These are phyloP conservation scores for Drosophila willistoni DNA, from an alignment of 1,140 invertebrate species.

Conservation along the genomic window DNA sequence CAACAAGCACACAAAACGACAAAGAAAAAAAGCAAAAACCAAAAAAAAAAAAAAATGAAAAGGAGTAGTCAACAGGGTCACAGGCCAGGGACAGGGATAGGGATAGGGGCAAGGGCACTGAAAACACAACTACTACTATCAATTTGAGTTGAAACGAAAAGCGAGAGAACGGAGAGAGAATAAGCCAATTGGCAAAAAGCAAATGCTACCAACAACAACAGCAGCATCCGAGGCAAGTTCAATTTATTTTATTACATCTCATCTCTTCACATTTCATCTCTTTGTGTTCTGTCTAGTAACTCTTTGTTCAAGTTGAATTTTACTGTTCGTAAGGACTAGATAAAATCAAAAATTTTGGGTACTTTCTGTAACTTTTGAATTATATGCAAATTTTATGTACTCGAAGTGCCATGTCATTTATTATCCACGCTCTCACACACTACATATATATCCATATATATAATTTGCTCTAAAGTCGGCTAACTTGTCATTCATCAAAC, in stretches of 20 bases:
- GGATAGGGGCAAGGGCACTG: no score
- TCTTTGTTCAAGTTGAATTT: background rate
- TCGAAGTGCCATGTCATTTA: conserved; percentile 54
- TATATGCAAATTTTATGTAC: conserved; percentile 2
- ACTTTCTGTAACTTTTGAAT: background rate
- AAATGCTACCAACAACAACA: conserved; percentile 24
- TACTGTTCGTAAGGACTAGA: background rate
- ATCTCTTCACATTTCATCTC: background rate
- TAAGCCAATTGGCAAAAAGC: conserved; percentile 56
- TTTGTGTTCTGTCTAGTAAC: conserved; percentile 10
- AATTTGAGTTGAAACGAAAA: background rate
- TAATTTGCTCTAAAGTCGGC: conserved; percentile 25
- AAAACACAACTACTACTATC: background rate
- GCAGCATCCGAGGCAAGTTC: conserved; percentile 15
- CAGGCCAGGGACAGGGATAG: no score
- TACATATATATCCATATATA: background rate
- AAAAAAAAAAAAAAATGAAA: conserved; percentile 1
- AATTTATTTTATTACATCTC: conserved; percentile 47
- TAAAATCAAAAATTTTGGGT: background rate
- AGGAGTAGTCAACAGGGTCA: conserved; percentile 1
- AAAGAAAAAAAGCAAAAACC: no score
- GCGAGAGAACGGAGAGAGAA: conserved; percentile 3
- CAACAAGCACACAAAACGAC: conserved; percentile 34
- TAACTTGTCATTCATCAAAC: conserved; percentile 77
- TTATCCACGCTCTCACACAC: conserved; percentile 19